Evolutionary conservation across 2,113 vertebrate genomes (phyloP), one percentile per base, ranked within the genome.

Genomic region (Ascaphus truei): DNA sequence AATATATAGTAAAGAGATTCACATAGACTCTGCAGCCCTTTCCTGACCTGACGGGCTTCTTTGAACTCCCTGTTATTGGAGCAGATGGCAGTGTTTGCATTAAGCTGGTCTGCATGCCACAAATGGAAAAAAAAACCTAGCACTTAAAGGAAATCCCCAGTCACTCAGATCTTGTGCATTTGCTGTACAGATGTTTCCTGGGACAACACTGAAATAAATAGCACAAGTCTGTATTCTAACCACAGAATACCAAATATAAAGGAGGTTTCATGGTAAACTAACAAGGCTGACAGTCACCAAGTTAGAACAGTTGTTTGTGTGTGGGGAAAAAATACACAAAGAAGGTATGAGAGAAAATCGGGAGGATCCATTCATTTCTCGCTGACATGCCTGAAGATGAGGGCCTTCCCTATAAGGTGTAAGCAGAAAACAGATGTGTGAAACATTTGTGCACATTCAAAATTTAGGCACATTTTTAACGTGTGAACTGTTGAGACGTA

Each of bases 111-210:
- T 51, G 9, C n/a, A 16, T 2, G n/a, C 26, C 27, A 16, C 12
- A 30, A n/a, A n/a, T n/a, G n/a, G n/a, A 23, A 30, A 30, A 29
- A 12, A 53, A 53, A 53, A 53, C 15, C 69, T 72, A 74, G 74
- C 60, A 43, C 73, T 71, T 73, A 77, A 56, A 79, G 76, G 76
- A 85, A 81, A 75, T 81, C 62, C 67, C 76, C 79, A 18, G 77
- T 79, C 79, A 79, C 71, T 41, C 50, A 68, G 80, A 48, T 51
- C 71, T 30, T 78, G 57, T 53, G 71, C 75, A 82, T 84, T 80
- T 84, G 79, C 76, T 79, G 47, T 80, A 76, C 81, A 84, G 84
- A 81, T 84, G 84, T 83, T 84, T 85, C 76, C 80, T 75, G 73
- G 69, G 75, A 41, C 76, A 73, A 60, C 39, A 27, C 52, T 65